Base-by-base conservation (phyloP, 2,888 invertebrate genomes). In the Cenopis cana region DNA sequence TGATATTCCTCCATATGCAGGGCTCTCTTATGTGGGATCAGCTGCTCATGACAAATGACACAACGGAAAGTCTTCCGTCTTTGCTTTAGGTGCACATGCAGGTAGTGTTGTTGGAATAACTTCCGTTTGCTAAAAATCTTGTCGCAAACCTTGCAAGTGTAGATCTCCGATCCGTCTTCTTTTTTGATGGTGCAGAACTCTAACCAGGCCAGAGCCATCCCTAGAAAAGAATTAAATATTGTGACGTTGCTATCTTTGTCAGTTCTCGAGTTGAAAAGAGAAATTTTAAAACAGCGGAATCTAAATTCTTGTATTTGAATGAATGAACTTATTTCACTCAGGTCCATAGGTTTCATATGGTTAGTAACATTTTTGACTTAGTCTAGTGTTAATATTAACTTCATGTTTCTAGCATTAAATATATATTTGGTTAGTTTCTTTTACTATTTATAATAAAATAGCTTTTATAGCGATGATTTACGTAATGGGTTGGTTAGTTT, bases 1-100 rank as follows among this genome's bases (percentile, higher is more conserved):
- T 82, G 82, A 6, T 12, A 62, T 8, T 71, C 55, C 11, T 68
- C 59, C 70, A 74, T 38, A 49, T 66, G 66, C 49, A 57, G 49
- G 2, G 46, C 29, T 57, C 41, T 57, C 10, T 33, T 1, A 14
- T 33, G 29, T 14, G 64, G 49, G 0, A 46, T 4, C 11, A 74
- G 6, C 17, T 52, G 41, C 12, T 60, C 29, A 2, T 56, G 49
- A 29, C 71, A 74, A n/a, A 72, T 5, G 11, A 62, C 56, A 46
- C 73, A 74, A n/a, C 46, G 56, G 0, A 57, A 2, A 20, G 59
- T 24, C 14, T 29, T 65, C 6, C 52, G 29, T 18, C 52, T 56
- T 11, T 59, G 20, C 46, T 74, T 69, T 14, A 72, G 54, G 20
- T 74, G 71, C 0, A 74, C 66, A 9, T 62, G 17, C 20, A 49